Base-by-base conservation (phyloP, 2,113 vertebrate genomes). In the Phaethornis superciliosus region DNA sequence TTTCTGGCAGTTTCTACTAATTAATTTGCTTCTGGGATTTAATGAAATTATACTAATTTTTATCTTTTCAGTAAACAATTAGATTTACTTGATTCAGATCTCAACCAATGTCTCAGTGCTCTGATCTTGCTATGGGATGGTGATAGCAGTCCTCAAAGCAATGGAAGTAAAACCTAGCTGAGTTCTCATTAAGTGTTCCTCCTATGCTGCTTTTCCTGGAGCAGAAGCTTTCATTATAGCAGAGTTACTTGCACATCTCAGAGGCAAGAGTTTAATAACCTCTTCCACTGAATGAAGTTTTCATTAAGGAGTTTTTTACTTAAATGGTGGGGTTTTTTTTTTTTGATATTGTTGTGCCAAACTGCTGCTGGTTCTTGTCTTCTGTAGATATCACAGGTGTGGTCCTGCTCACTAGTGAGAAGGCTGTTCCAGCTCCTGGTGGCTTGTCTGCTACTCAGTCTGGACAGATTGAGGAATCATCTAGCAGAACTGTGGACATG, bases 381-480 rank as follows among this genome's bases (percentile, higher is more conserved):
- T 14, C 17, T 70, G 9, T 10, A 85, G 79, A 62, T 46, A 49
- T 94, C 46, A 4, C 71, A 6, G 96, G 68, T 22, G 54, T 69
- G 32, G 76, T 94, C 58, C 55, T 87, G 46, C 28, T 47, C 42
- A 75, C 68, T 49, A 33, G 63, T 13, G 96, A 97, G 75, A 79
- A 96, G 13, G 67, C 69, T 35, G 44, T 72, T 44, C 56, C 81
- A 22, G 84, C 93, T 37, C 13, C 85, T 78, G 65, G 40, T 51
- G 88, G n/a, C 12, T 65, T 93, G 46, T 46, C 94, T 15, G 78
- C 95, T 84, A 92, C 91, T 6, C 80, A 80, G 15, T 17, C 93
- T 70, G 97, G 93, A 37, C 78, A 89, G 83, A 82, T 37, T 26
- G 93, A 96, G 82, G 96, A 97, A 44, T 44, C 58, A 7, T 58